A percentile compares a stretch with the other conserved stretches of the same genome.
These are phyloP conservation scores for Amitus sp. DNA, from an alignment of 2,888 invertebrate genomes.

Conservation along the genomic window DNA sequence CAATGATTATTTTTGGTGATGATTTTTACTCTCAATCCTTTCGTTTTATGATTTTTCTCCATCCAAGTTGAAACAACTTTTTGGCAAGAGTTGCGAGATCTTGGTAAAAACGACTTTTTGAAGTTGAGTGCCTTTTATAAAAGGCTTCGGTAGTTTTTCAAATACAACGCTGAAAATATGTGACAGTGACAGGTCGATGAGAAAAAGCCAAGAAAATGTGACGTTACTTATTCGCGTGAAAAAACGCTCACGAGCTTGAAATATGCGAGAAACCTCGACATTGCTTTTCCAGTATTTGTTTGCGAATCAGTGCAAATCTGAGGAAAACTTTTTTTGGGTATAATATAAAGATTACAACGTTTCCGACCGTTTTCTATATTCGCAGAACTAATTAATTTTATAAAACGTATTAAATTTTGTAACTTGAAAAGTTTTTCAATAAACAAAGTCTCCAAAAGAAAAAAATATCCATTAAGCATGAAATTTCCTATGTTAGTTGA, in stretches of 20 bases:
- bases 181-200: not conserved
- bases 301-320: too few species aligned
- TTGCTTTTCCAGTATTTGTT: not conserved
- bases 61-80: not conserved
- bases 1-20: not conserved
- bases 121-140: not conserved
- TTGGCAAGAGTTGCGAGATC: not conserved
- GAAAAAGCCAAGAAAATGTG: slow-evolving; percentile 1
- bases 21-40: not conserved
- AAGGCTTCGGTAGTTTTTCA: not conserved
- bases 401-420: too few species aligned
- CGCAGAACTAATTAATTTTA: too few species aligned
- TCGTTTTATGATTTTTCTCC: not conserved
- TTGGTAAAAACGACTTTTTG: not conserved
- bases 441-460: too few species aligned
- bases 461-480: too few species aligned
- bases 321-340: too few species aligned
- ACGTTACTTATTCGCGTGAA: not conserved
- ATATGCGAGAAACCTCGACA: not conserved
- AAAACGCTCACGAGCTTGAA: slow-evolving; percentile 1
- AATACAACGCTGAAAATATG: not conserved
- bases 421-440: too few species aligned
- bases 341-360: too few species aligned
- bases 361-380: too few species aligned
- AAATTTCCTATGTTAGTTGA: too few species aligned